These are phyloP conservation scores for Poeciliopsis presidionis DNA, from an alignment of 2,797 vertebrate species.

Conservation along the genomic window DNA sequence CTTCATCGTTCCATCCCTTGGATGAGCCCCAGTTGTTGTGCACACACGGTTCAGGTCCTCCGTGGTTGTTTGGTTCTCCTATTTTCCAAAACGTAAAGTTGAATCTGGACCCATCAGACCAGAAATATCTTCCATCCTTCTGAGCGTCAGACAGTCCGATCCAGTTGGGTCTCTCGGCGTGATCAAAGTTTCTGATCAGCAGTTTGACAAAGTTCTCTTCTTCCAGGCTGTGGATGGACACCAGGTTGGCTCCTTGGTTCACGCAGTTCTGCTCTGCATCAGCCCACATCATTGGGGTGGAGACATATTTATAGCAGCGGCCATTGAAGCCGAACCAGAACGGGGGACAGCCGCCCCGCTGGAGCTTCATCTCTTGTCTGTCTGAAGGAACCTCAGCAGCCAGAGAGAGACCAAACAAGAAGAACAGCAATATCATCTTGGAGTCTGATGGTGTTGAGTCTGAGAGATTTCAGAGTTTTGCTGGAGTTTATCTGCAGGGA, in stretches of 20 bases:
- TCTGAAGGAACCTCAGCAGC: not conserved
- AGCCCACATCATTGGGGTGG: too few relatives aligned
- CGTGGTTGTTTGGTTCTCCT: not conserved
- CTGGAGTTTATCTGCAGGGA: not conserved
- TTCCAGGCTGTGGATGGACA: too few relatives aligned
- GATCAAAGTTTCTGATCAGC: too few relatives aligned
- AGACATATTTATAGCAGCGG: too few relatives aligned
- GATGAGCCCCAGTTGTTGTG: not conserved
- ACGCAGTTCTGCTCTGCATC: too few relatives aligned
- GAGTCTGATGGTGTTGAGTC: not conserved
- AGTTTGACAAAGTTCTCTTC: too few relatives aligned
- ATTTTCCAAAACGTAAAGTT: not conserved
- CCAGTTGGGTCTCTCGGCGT: rapidly evolving
- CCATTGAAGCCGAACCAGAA: too few relatives aligned
- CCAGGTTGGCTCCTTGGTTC: too few relatives aligned
- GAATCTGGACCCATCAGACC: conserved; percentile 34
- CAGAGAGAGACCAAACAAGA: conserved; percentile 13
- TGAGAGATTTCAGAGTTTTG: not conserved
- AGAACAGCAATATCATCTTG: conserved; percentile 5
- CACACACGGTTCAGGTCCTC: not conserved
- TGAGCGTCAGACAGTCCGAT: not conserved
- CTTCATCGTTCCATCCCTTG: not conserved
- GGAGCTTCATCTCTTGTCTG: not conserved
- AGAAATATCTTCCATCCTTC: conserved; percentile 34
- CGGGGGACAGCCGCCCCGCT: too few relatives aligned